Evolutionary conservation across 2,113 vertebrate species (phyloP), one percentile per base, ranked within the genome.

Genomic region (Mormyrus iriodes): DNA sequence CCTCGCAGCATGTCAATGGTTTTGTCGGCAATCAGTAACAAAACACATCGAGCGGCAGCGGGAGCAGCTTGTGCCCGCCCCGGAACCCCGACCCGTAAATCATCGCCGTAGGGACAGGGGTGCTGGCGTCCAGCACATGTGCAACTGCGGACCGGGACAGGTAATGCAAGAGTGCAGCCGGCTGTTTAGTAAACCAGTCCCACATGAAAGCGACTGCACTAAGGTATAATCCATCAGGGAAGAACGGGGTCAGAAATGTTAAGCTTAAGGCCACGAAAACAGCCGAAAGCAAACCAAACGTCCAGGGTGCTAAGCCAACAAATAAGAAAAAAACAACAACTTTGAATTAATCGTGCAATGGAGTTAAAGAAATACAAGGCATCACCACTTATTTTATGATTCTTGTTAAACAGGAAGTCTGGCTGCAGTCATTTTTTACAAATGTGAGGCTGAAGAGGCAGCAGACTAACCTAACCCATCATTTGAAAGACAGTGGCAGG

Each of bases 51-150:
- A 95, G 95, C 92, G 89, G 90, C 87, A 46, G 15, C 92, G 92
- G 92, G 94, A 93, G 93, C 94, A 94, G 95, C 94, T 94, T 94
- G 91, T 93, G 94, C 91, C 93, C 92, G 93, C 48, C 82, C 94
- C 90, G 58, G 93, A 76, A 8, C 51, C 19, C 12, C 19, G 61
- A 69, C 5, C 88, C 24, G 42, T 13, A 48, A 69, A 69, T 4
- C 46, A 35, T 17, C 13, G 10, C 46, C 39, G 48, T 24, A 6
- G 19, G 46, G 42, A 2, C 8, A 24, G 3, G 46, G 24, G 9
- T 19, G 19, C n/a, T 10, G n/a, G 3, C 9, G 49, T 12, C 24
- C 87, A 27, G 24, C 85, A 31, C 58, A 19, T 83, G 42, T 46
- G 15, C 79, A 10, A 19, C 42, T 39, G n/a, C 65, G 35, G 15